phyloP scores from a whole-genome alignment of 1,140 invertebrate species.

The Micrasema minimum region DNA sequence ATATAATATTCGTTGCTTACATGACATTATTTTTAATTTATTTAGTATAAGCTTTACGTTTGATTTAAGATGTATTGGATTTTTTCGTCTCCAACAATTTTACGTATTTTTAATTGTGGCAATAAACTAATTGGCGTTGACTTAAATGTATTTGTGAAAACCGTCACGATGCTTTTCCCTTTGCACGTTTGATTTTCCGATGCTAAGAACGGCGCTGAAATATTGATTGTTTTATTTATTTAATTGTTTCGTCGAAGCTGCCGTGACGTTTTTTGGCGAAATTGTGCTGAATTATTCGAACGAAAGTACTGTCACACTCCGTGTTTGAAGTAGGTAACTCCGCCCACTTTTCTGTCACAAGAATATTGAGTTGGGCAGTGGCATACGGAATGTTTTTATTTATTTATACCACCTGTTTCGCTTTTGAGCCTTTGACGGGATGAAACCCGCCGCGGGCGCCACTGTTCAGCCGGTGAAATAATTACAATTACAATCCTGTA shows the following conservation, averaged over 20 bases:
- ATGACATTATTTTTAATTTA: no score
- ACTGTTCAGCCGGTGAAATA: constrained; percentile 28
- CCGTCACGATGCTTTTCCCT: no score
- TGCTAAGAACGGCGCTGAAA: no score
- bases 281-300: background rate
- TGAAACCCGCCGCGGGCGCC: constrained; percentile 29
- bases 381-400: constrained; percentile 11
- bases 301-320: background rate
- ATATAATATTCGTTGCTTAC: no score
- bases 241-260: background rate
- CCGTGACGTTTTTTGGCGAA: background rate
- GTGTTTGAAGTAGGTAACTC: background rate
- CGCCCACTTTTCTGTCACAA: constrained; percentile 9
- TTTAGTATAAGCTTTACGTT: no score
- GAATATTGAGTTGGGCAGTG: constrained; percentile 14
- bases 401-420: constrained; percentile 38
- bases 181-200: no score
- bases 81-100: no score
- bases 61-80: no score
- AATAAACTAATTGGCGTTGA: no score
- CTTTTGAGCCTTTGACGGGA: constrained; percentile 32
- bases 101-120: no score
- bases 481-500: constrained; percentile 21
- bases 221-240: no score
- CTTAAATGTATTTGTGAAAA: no score